Evolutionary conservation across 2,888 invertebrate genomes (phyloP).

Genomic region (Herminia tarsipennalis): DNA sequence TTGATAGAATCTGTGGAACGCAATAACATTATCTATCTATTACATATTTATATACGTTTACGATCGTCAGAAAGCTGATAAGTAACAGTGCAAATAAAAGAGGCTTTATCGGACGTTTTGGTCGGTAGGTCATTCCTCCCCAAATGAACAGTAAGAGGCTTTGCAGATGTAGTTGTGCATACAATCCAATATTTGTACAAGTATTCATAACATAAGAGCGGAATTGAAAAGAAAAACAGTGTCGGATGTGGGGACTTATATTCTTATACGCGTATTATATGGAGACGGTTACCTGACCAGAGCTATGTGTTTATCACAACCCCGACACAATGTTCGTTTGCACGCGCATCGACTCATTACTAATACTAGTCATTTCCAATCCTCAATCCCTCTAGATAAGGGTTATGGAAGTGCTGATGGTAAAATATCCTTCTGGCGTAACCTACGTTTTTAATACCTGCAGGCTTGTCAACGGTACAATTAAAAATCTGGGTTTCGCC

Average conservation of each 20-base stretch:
- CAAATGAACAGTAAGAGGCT: conserved; percentile 21
- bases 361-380: too few relatives aligned
- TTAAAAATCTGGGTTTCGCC: too few relatives aligned
- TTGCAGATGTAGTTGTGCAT: conserved; percentile 28
- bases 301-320: too few relatives aligned
- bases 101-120: conserved; percentile 41
- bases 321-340: too few relatives aligned
- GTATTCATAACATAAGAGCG: conserved; percentile 29
- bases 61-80: conserved; percentile 20
- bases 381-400: too few relatives aligned
- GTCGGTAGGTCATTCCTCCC: conserved; percentile 39
- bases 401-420: too few relatives aligned
- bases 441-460: too few relatives aligned
- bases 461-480: too few relatives aligned
- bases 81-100: conserved; percentile 29
- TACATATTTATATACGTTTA: conserved; percentile 11
- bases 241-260: conserved; percentile 23
- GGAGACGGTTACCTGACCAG: neutral
- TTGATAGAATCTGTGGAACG: neutral
- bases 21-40: neutral
- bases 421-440: too few relatives aligned
- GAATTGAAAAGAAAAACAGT: conserved; percentile 24
- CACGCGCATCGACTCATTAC: too few relatives aligned
- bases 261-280: too few relatives aligned
- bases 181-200: conserved; percentile 27